Percentiles rank a stretch among this genome's conserved stretches.
These are phyloP conservation scores for Bombus confusus DNA, from an alignment of 1,140 invertebrate genomes.

Conservation along the genomic window DNA sequence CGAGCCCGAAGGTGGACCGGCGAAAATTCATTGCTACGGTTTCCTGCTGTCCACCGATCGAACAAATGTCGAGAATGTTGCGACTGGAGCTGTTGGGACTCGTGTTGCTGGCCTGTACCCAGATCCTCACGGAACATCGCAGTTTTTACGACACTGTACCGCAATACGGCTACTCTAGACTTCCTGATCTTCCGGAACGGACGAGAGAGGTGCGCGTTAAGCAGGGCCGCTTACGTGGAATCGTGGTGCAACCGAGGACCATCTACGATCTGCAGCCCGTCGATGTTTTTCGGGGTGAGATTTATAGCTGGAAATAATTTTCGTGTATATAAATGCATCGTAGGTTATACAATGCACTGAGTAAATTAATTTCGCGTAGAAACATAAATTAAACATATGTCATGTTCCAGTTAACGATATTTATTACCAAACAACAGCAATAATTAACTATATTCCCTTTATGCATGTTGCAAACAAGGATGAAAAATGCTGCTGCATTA, in stretches of 20 bases:
- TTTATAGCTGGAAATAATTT: not conserved
- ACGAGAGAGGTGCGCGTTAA: conserved; percentile 77
- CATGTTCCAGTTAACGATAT: not conserved
- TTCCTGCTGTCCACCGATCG: conserved; percentile 20
- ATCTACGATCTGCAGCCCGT: conserved; percentile 74
- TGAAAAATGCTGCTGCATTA: not conserved
- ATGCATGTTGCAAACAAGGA: not conserved
- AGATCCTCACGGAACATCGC: conserved; percentile 76
- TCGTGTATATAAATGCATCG: not conserved
- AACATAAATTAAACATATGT: not conserved
- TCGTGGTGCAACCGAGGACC: conserved; percentile 71
- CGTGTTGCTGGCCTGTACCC: conserved; percentile 73
- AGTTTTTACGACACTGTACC: conserved; percentile 68
- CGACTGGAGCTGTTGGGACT: conserved; percentile 73
- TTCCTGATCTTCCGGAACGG: conserved; percentile 62
- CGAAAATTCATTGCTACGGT: conserved; percentile 22
- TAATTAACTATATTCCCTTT: not conserved
- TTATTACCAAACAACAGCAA: not conserved
- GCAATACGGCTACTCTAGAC: conserved; percentile 67
- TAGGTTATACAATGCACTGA: not conserved
- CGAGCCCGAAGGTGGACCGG: not conserved
- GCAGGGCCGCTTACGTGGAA: conserved; percentile 77
- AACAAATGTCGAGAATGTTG: conserved; percentile 75
- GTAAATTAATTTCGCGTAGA: not conserved
- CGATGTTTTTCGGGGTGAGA: conserved; percentile 79